Percentiles rank a stretch among this genome's conserved stretches.
Evolutionary conservation across 2,797 vertebrate species (phyloP).

Genomic region (Moxostoma hubbsi): DNA sequence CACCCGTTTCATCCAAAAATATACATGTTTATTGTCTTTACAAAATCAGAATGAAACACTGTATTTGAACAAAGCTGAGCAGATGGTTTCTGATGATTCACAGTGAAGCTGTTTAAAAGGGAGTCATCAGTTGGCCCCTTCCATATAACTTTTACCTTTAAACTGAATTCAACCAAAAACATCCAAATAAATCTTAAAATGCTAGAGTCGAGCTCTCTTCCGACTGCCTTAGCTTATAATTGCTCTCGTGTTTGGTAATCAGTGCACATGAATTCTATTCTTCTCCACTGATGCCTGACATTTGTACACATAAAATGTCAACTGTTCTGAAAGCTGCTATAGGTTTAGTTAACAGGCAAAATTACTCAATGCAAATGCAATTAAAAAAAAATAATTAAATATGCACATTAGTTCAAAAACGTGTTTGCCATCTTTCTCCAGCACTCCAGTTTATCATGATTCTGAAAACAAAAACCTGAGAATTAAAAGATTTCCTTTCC

Average conservation of each 20-base stretch:
- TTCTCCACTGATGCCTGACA: neutral
- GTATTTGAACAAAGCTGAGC: conserved; percentile 64
- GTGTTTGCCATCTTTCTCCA: conserved; percentile 64
- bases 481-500: conserved; percentile 62
- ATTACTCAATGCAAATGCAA: neutral
- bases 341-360: conserved; percentile 24
- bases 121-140: conserved; percentile 18
- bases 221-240: conserved; percentile 18
- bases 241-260: conserved; percentile 16
- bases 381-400: neutral
- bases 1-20: conserved; percentile 79
- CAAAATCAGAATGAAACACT: conserved; percentile 77
- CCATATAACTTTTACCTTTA: conserved; percentile 32
- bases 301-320: conserved; percentile 23
- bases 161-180: conserved; percentile 38
- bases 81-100: conserved; percentile 59
- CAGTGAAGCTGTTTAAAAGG: conserved; percentile 55
- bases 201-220: neutral
- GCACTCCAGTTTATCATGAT: conserved; percentile 64
- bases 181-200: conserved; percentile 3
- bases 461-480: conserved; percentile 73
- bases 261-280: conserved; percentile 7
- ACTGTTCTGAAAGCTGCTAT: conserved; percentile 24
- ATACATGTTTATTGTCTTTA: conserved; percentile 85
- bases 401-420: conserved; percentile 45